Evolutionary conservation across 2,797 vertebrate species (phyloP).

Genomic region (Margarornis squamiger): DNA sequence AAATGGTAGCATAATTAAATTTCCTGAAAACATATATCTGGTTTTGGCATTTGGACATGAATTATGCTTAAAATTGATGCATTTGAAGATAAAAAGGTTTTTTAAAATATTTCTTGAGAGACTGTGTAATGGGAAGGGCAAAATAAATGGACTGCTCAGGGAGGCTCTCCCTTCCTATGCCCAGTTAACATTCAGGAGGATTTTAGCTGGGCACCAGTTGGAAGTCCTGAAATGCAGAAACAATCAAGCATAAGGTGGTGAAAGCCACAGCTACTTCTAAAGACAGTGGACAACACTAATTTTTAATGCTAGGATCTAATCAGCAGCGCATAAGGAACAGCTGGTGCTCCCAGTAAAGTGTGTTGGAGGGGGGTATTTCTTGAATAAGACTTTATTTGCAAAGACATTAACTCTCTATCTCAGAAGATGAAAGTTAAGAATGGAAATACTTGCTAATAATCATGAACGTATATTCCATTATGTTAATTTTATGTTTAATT

Average conservation of each 20-base stretch:
- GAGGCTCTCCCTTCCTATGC: not conserved
- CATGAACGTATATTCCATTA: not conserved
- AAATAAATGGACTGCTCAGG: rapidly evolving
- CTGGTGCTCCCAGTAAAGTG: not conserved
- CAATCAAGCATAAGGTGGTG: not conserved
- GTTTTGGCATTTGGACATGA: not conserved
- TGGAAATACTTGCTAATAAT: not conserved
- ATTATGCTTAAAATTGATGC: not conserved
- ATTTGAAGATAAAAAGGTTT: not conserved
- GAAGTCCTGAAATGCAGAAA: not conserved
- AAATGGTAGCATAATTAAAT: not conserved
- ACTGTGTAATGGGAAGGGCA: not conserved
- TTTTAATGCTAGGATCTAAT: not conserved
- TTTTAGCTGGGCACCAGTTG: not conserved
- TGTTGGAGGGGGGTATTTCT: not conserved
- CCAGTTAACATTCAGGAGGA: not conserved
- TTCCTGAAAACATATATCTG: not conserved
- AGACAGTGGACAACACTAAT: not conserved
- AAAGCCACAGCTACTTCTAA: not conserved
- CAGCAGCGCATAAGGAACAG: not conserved
- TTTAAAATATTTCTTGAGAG: not conserved
- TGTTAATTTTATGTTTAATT: not conserved
- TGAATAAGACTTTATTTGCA: not conserved
- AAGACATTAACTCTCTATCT: not conserved
- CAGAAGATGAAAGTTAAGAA: not conserved